Conservation (phyloP, 35 echinoderm and acorn worm species). For the Eucidaris tribuloides region DNA sequence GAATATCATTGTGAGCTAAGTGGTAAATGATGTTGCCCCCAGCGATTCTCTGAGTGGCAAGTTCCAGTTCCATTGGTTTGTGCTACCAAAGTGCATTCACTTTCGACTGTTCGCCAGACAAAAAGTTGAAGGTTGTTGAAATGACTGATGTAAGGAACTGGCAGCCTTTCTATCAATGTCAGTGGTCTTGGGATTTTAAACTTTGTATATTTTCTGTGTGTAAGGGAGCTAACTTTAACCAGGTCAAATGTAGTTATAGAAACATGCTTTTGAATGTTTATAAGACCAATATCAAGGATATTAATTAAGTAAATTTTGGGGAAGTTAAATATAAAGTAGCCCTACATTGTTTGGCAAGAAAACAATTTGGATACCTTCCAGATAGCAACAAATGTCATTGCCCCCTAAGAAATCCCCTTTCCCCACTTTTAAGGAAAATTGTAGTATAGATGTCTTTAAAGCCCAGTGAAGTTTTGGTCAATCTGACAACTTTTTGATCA, state of each 20-base stretch:
- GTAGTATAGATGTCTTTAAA: no score
- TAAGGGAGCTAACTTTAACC: not conserved
- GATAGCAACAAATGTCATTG: no score
- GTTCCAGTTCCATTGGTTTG: not conserved
- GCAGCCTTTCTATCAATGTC: not conserved
- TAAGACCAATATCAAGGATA: not conserved
- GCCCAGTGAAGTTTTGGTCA: no score
- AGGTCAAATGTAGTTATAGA: not conserved
- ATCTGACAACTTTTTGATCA: no score
- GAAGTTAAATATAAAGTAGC: no score
- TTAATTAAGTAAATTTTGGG: no score
- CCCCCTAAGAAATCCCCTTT: no score
- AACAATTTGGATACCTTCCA: no score
- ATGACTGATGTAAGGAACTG: not conserved
- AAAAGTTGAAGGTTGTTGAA: no score
- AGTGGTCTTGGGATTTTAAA: not conserved
- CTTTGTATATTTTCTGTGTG: not conserved
- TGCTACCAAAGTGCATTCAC: constrained; percentile 21
- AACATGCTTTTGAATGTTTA: not conserved
- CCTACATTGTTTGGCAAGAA: no score
- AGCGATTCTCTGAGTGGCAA: not conserved
- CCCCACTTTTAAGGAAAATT: no score
- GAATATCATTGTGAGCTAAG: not conserved
- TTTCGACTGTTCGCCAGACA: no score
- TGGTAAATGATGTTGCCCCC: not conserved